Evolutionary conservation across 2,888 invertebrate species (phyloP).

Genomic region (Pyrocoelia pectoralis): DNA sequence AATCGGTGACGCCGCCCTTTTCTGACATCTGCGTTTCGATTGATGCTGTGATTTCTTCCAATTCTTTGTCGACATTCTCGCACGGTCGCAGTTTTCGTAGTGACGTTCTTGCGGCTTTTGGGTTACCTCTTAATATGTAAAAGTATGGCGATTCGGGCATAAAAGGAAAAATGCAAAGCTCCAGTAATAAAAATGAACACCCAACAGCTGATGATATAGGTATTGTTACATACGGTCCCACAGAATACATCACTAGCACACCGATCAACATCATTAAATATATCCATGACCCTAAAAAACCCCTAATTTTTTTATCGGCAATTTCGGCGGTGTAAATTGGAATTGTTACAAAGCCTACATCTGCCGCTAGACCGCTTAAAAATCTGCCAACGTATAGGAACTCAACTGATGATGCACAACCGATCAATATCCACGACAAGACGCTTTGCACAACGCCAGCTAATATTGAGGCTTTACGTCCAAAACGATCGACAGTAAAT

Average conservation of each 20-base stretch:
- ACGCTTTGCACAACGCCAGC: conserved; percentile 51
- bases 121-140: conserved; percentile 48
- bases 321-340: conserved; percentile 59
- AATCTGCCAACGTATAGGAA: conserved; percentile 54
- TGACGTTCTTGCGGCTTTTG: conserved; percentile 49
- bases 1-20: conserved; percentile 52
- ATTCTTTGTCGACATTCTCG: conserved; percentile 50
- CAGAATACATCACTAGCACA: conserved; percentile 54
- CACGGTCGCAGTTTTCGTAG: conserved; percentile 48
- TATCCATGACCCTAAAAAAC: conserved; percentile 55
- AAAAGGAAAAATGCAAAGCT: conserved; percentile 52
- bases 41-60: conserved; percentile 52
- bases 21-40: conserved; percentile 53
- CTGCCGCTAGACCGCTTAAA: conserved; percentile 55
- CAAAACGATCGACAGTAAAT: conserved; percentile 52
- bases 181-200: conserved; percentile 46
- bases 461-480: conserved; percentile 54
- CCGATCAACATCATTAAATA: conserved; percentile 59
- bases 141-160: conserved; percentile 59
- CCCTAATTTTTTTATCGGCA: conserved; percentile 57
- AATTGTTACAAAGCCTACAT: conserved; percentile 57
- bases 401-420: conserved; percentile 49
- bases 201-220: conserved; percentile 53
- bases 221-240: conserved; percentile 55
- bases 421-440: conserved; percentile 54